Base-by-base conservation (phyloP, 2,888 invertebrate genomes). In the Euplexia lucipara region DNA sequence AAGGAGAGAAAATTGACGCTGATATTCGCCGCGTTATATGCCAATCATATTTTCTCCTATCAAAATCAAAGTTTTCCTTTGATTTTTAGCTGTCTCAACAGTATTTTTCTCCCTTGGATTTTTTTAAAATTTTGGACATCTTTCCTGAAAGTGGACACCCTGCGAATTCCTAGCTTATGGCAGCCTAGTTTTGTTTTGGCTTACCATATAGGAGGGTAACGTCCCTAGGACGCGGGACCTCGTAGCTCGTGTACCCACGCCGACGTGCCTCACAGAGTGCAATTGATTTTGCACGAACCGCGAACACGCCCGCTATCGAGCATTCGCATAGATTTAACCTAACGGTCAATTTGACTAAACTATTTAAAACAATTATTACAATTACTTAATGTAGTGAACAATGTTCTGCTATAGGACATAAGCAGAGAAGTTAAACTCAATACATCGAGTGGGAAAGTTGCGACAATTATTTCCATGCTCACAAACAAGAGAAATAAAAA, bases 381-480 rank as follows among this genome's bases (percentile, higher is more conserved):
- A 37, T 26, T 26, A 26, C 41, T 41, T 51, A 73, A 56, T 71
- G 32, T 37, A 45, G 32, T 60, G 51, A 72, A 74, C 34, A 34
- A 39, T 59, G 16, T 54, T 73, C 59, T 51, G 53, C 57, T 70
- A 56, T 41, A 54, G 12, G 45, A 47, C 14, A 42, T 37, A 71
- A 74, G 68, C 60, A 60, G 54, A 70, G 53, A 73, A 73, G 45
- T 54, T 14, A 34, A 74, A 60, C 54, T 26, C 47, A 74, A 56
- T 18, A 74, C 68, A 71, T 47, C 60, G 34, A 67, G 34, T 47
- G 60, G 44, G 60, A 51, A 49, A 47, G 30, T 42, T 59, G 30
- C 59, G 41, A 66, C 42, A 26, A 32, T 44, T 70, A 71, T 54
- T 56, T 60, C 44, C 68, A 74, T 70, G 70, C 70, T 30, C 20